These are phyloP conservation scores for Temnothorax nylanderi DNA, from an alignment of 1,140 invertebrate species.

Conservation along the genomic window DNA sequence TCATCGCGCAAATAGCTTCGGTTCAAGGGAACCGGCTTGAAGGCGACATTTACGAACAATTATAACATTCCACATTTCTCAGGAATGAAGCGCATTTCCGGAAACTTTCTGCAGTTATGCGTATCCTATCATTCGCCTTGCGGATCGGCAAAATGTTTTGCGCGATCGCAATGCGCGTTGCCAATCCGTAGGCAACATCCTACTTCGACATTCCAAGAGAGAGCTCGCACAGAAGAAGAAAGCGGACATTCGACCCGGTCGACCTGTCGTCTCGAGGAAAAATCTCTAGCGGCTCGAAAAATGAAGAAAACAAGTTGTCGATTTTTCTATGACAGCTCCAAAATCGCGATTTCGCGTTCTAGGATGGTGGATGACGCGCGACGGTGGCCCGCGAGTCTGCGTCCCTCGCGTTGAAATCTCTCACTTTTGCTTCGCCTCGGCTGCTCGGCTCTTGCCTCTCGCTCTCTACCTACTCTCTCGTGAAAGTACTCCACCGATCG, in stretches of 20 bases:
- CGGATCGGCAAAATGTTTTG: not conserved
- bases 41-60: not conserved
- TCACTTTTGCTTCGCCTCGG: slow-evolving; percentile 4
- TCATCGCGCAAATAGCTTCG: not conserved
- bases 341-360: not conserved
- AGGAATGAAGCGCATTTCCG: not conserved
- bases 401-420: slow-evolving; percentile 3
- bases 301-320: not conserved
- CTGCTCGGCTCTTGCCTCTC: slow-evolving; percentile 17
- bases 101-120: not conserved
- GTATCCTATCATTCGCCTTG: not conserved
- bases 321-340: not conserved
- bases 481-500: slow-evolving; percentile 66
- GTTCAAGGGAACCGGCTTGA: not conserved
- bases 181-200: not conserved
- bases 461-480: slow-evolving; percentile 66
- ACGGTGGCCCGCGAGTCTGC: not conserved
- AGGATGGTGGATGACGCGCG: not conserved
- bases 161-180: not conserved
- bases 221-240: not conserved
- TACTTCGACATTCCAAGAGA: not conserved
- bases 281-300: not conserved
- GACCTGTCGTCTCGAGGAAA: not conserved
- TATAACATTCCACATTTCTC: not conserved
- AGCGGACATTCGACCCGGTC: not conserved